Conservation (phyloP, 2,888 invertebrate species). For the Nymphalis polychloros region DNA sequence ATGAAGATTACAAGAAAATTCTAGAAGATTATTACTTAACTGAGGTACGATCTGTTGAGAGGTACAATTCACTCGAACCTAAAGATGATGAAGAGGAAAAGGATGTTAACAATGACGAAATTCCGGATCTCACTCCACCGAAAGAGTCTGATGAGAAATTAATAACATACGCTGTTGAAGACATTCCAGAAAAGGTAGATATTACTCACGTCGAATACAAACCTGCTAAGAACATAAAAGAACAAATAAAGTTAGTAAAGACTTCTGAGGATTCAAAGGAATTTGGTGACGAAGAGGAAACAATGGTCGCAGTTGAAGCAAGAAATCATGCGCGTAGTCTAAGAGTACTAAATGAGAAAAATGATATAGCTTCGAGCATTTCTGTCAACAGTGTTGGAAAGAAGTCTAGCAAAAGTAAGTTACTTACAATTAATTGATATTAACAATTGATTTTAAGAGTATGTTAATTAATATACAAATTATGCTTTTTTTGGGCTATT, state of each 20-base stretch:
- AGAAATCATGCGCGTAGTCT: constrained; percentile 74
- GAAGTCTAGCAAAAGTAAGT: constrained; percentile 68
- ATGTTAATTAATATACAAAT: too few species aligned
- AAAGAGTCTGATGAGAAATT: constrained; percentile 79
- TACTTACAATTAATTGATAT: neutral
- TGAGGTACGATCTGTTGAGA: constrained; percentile 82
- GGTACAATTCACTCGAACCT: constrained; percentile 55
- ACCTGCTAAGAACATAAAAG: constrained; percentile 76
- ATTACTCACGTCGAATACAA: constrained; percentile 61
- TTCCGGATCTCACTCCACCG: constrained; percentile 62
- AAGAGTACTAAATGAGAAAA: constrained; percentile 63
- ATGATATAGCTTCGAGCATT: constrained; percentile 81
- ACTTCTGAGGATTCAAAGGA: constrained; percentile 66
- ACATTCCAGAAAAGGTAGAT: constrained; percentile 71
- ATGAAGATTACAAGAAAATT: constrained; percentile 82
- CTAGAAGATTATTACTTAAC: constrained; percentile 83
- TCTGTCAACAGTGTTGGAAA: constrained; percentile 84
- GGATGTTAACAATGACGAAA: constrained; percentile 59
- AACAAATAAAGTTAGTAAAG: constrained; percentile 79
- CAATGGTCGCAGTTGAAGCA: constrained; percentile 83
- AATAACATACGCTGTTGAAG: constrained; percentile 76
- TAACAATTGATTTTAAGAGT: too few species aligned
- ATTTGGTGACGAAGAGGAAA: constrained; percentile 78
- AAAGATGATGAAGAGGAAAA: constrained; percentile 56
- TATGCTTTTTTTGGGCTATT: too few species aligned